Base-by-base conservation (phyloP, 2,888 invertebrate genomes). In the Thalpophila matura region DNA sequence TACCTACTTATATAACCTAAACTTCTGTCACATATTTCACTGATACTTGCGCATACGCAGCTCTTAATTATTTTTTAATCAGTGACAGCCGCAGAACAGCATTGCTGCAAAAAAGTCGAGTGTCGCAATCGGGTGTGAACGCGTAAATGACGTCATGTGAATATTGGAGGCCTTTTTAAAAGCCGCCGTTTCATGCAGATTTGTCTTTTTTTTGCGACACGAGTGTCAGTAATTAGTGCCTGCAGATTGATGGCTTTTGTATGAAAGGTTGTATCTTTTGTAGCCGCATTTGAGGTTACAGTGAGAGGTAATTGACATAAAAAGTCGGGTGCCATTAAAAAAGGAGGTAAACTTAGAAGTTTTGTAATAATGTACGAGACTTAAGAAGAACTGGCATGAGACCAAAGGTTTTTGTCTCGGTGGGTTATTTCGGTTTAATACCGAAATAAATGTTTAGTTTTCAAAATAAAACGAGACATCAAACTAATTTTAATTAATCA, bases 261-360 rank as follows among this genome's bases (percentile, higher is more conserved):
- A 63, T 35, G 24, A 50, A 51, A 56, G 20, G 33, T 14, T 31
- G 20, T 65, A 38, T 47, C 20, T 33, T 49, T 38, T 53, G 33
- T 33, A 40, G 12, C 20, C 16, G 26, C 14, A 53, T 56, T 72
- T 56, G 50, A 64, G 65, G 72, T 71, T 64, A 56, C 70, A 14
- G 31, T 43, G 14, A 65, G 31, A 53, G 63, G 63, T 42, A 53
- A 37, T 70, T 66, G 54, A 70, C 71, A 66, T 63, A 18, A 33
- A 70, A 62, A 14, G 22, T 57, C 33, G 27, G 18, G 45, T 42
- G 12, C 45, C 12, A 24, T 46, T 58, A 35, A 58, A 58, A 40
- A 33, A 40, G 16, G 4, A 2, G 6, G 12, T 59, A 10, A 14
- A 4, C 9, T 29, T 22, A 3, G 10, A 2, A 10, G 5, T 16